Evolutionary conservation across 2,113 vertebrate genomes (phyloP), one percentile per base, ranked within the genome.

Genomic region (Atlantisia rogersi): DNA sequence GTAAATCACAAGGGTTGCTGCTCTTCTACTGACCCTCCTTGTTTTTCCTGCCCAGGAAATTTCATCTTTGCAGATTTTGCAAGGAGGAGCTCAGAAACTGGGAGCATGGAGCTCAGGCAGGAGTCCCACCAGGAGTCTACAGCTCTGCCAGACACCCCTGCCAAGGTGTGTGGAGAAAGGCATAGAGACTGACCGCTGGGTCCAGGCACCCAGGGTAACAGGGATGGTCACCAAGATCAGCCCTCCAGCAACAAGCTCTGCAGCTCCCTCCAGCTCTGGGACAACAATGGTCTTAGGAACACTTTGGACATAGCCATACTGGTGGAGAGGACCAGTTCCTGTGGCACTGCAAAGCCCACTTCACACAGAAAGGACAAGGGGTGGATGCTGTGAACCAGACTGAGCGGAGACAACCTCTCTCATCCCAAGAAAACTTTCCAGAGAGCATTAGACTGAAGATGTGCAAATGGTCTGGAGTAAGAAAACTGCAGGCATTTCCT

Each of bases 401-500:
- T 48, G n/a, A 78, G 26, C 2, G 4, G 35, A 64, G 39, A 75
- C 39, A 59, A 37, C 60, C 25, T 3, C 21, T 83, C 60, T 53
- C 35, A 64, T 15, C 73, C 39, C 39, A n/a, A 22, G 35, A 44
- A 78, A 86, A 16, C 9, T 40, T 59, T 40, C 22, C 56, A 62
- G 76, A 75, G 53, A n/a, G 15, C 8, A 0, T 10, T 42, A 52
- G 62, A 6, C 32, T 62, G 91, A 94, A 68, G 93, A 89, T 82
- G 65, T 82, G 81, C 37, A 75, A 64, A 84, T 89, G 60, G 56
- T 83, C 55, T 73, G 65, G 40, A 89, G 74, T 26, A 85, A 85
- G 94, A 86, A 87, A 82, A 62, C 77, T 85, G 62, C 65, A 92
- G 74, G 89, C 81, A 85, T 94, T 95, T 95, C 88, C 88, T 94